phyloP scores from a whole-genome alignment of 1,140 invertebrate species.

The Laupala kohalensis region DNA sequence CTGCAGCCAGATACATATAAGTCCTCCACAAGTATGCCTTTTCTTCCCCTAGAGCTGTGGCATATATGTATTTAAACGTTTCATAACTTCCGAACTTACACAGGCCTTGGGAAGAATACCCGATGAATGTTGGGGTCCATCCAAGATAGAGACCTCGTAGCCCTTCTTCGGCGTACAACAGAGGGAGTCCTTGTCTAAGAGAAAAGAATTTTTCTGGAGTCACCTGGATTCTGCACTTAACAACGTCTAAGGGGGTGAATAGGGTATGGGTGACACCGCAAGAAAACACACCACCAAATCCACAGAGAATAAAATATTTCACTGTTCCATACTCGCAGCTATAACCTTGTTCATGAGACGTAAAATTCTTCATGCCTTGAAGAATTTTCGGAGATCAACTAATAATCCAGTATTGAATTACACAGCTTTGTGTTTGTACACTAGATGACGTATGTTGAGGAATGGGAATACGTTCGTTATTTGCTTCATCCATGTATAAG shows the following conservation, averaged over 20 bases:
- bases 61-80: constrained; percentile 62
- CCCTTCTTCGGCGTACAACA: constrained; percentile 56
- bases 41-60: constrained; percentile 58
- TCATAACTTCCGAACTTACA: constrained; percentile 68
- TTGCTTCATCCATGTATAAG: too few relatives aligned
- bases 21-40: constrained; percentile 61
- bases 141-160: constrained; percentile 53
- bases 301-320: constrained; percentile 68
- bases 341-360: too few relatives aligned
- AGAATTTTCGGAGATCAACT: too few relatives aligned
- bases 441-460: too few relatives aligned
- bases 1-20: constrained; percentile 63
- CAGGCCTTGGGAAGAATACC: constrained; percentile 61
- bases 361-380: too few relatives aligned
- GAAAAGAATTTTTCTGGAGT: constrained; percentile 58
- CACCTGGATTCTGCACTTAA: constrained; percentile 68
- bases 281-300: constrained; percentile 60
- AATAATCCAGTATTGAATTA: too few relatives aligned
- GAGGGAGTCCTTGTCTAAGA: constrained; percentile 50
- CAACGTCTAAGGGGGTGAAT: constrained; percentile 63
- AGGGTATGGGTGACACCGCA: constrained; percentile 62
- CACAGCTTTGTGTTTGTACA: too few relatives aligned
- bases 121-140: constrained; percentile 72
- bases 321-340: constrained; percentile 50
- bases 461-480: too few relatives aligned